Evolutionary conservation across 2,113 vertebrate genomes (phyloP).

Genomic region (Erythrolamprus reginae): DNA sequence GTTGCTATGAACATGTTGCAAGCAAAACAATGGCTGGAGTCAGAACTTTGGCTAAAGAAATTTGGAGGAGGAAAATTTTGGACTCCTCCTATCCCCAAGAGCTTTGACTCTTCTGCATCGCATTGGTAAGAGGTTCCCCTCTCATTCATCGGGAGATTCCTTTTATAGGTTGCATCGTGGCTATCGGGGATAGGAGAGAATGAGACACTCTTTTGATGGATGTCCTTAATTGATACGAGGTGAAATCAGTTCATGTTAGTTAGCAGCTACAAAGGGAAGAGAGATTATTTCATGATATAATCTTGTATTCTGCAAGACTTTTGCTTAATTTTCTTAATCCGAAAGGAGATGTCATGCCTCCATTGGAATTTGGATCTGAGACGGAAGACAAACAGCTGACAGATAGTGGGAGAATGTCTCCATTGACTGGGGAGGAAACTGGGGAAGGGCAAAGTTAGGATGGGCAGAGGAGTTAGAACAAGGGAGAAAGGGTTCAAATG

Average conservation of each 20-base stretch:
- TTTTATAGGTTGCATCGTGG: neutral
- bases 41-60: neutral
- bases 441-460: too few species aligned
- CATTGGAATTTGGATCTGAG: too few species aligned
- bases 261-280: neutral
- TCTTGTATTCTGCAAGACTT: neutral
- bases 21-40: neutral
- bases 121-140: neutral
- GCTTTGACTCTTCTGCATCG: too few species aligned
- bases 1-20: neutral
- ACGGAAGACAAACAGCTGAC: too few species aligned
- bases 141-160: accelerated
- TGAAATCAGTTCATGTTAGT: neutral
- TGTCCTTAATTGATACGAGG: neutral
- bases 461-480: too few species aligned
- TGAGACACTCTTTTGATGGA: neutral
- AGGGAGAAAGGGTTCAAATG: too few species aligned
- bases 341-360: neutral
- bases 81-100: neutral
- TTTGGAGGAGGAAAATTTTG: neutral
- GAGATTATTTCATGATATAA: neutral
- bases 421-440: too few species aligned
- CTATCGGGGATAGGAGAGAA: neutral
- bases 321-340: neutral
- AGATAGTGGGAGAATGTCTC: too few species aligned